Base-by-base conservation (phyloP, 1,140 invertebrate species). In the Delia radicum region DNA sequence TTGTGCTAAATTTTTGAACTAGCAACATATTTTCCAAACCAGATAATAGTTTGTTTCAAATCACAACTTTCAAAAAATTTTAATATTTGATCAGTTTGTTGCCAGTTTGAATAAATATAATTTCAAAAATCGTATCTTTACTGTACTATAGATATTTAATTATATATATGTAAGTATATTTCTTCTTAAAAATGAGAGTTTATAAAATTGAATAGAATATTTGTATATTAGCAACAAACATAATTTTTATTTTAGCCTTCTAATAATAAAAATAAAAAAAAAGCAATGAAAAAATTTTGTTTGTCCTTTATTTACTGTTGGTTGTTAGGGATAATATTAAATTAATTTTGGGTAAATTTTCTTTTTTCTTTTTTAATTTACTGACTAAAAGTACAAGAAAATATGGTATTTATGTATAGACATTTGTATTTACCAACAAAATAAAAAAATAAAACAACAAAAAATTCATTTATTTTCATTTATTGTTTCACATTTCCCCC, bases 391-490 rank as follows among this genome's bases (percentile, higher is more conserved):
- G 46, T 55, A 55, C 48, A 55, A 55, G 48, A 55, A 55, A 55
- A 55, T 55, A 55, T 21, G 15, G n/a, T 21, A 7, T 37, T 48
- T 48, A 15, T 48, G 5, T 48, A n/a, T 48, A 15, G 1, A 21
- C 48, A 55, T 55, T 21, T 18, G n/a, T 21, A 10, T 55, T 55
- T 21, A 55, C 18, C n/a, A 55, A 75, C 26, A 37, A 7, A 67
- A 21, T 27, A 2, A 42, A 71, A 71, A 27, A 71, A 73, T 26
- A 42, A 72, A 79, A 78, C 77, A 79, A 78, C 82, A 80, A 83
- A 80, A 84, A 84, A 82, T 84, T 84, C 82, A 84, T 84, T 84
- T 84, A 84, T 84, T 84, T 84, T 84, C 82, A 84, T 84, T 84
- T 84, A 84, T 84, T 84, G 82, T 84, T 84, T 84, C 82, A 84